A percentile compares a stretch with the other conserved stretches of the same genome.
Evolutionary conservation across 64 coral and sea anemone species (phyloP).

Genomic region (Actinia tenebrosa): DNA sequence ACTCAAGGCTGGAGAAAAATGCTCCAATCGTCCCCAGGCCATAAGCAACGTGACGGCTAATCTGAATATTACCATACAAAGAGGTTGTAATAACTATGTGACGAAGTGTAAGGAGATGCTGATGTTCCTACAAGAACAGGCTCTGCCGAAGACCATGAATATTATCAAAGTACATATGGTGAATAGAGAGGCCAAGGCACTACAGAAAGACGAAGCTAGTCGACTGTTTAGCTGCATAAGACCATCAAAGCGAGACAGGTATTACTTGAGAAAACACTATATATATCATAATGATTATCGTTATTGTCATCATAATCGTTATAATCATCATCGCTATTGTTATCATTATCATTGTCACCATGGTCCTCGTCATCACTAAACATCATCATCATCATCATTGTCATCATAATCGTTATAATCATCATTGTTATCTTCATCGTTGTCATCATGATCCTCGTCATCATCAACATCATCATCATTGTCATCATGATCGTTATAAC

Average conservation of each 20-base stretch:
- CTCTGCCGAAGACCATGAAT: conserved; percentile 77
- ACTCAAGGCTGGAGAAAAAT: conserved; percentile 40
- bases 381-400: background rate
- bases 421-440: too few species aligned
- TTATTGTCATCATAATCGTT: background rate
- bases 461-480: too few species aligned
- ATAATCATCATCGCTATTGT: background rate
- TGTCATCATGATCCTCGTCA: too few species aligned
- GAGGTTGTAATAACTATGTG: conserved; percentile 27
- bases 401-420: background rate
- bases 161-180: conserved; percentile 43
- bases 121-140: conserved; percentile 63
- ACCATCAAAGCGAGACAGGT: conserved; percentile 54
- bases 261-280: background rate
- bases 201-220: conserved; percentile 20
- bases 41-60: conserved; percentile 42
- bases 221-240: conserved; percentile 67
- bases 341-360: background rate
- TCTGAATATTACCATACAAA: conserved; percentile 44
- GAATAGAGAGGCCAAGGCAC: conserved; percentile 27
- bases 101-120: conserved; percentile 68
- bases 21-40: conserved; percentile 17
- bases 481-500: too few species aligned
- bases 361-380: background rate
- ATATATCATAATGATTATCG: background rate